Evolutionary conservation across 1,140 invertebrate species (phyloP), one percentile per base, ranked within the genome.

Genomic region (Drosophila arizonae): DNA sequence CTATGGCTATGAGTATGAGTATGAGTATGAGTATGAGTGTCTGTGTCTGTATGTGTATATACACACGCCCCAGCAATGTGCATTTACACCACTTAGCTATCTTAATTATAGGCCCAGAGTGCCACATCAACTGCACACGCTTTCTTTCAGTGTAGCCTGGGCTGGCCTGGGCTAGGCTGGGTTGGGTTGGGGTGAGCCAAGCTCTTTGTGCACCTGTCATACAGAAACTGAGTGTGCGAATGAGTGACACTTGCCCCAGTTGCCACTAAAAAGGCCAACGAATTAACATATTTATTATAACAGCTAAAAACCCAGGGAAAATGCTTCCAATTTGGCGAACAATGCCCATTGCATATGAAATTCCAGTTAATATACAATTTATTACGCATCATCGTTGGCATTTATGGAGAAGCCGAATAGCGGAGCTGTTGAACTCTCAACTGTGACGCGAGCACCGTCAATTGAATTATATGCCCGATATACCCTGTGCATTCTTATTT

Each of bases 311-410:
- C 21, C 10, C 39, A 28, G 39, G 41, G 9, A 66, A 70, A 77
- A 50, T n/a, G 63, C 54, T 85, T 77, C 81, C 77, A 85, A 85
- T 85, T 85, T 85, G 77, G 61, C 67, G 51, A 63, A 63, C 57
- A 68, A 68, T 60, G 55, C 28, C 26, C 28, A 39, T 15, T n/a
- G 45, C 4, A 24, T 51, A 58, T 36, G 56, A 74, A 82, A 82
- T 84, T 73, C 69, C 78, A 84, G 84, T 87, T 87, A 87, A 87
- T 87, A 88, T 87, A 77, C 64, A 88, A 87, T 87, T 87, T 87
- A 87, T 87, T 74, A 87, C 82, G 81, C 73, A 82, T 87, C 84
- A 87, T 73, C 71, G 60, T 73, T 50, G 57, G 70, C 78, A 78
- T 81, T 43, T 46, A 43, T 24, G 15, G 10, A 4, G 4, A 1